phyloP scores from a whole-genome alignment of 2,797 vertebrate species.

The Hoplostethus mediterraneus region DNA sequence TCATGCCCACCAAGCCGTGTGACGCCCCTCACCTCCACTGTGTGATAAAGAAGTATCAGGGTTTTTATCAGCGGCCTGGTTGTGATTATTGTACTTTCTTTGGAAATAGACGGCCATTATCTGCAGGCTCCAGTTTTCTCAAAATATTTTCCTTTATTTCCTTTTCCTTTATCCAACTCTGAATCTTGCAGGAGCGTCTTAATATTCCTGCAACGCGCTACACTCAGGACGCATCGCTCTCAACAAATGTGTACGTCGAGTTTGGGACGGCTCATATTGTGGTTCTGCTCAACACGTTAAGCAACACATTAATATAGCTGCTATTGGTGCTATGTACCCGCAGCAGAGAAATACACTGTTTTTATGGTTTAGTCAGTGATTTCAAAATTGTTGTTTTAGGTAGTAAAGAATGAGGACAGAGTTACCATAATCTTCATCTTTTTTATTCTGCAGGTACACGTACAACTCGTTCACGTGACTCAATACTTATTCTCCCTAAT shows the following conservation, averaged over 20 bases:
- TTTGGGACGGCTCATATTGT: background rate
- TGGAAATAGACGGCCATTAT: slow-evolving; percentile 20
- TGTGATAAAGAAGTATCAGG: background rate
- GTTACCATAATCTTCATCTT: too few relatives aligned
- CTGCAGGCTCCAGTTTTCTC: background rate
- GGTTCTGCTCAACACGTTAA: too few relatives aligned
- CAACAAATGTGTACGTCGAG: background rate
- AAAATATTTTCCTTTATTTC: background rate
- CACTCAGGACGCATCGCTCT: background rate
- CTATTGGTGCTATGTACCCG: too few relatives aligned
- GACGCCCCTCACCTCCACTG: slow-evolving; percentile 25
- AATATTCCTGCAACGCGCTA: background rate
- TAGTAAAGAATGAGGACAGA: too few relatives aligned
- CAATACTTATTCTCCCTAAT: too few relatives aligned
- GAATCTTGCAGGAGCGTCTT: background rate
- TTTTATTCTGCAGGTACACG: too few relatives aligned
- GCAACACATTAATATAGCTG: too few relatives aligned
- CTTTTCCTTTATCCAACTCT: background rate
- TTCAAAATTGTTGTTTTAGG: too few relatives aligned
- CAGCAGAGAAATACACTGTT: too few relatives aligned
- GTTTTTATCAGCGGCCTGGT: slow-evolving; percentile 28
- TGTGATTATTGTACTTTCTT: slow-evolving; percentile 12
- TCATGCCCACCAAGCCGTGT: slow-evolving; percentile 43
- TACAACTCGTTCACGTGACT: too few relatives aligned
- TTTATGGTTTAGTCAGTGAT: too few relatives aligned